Conservation (phyloP, 2,113 vertebrate species). For the Oryzias curvinotus region DNA sequence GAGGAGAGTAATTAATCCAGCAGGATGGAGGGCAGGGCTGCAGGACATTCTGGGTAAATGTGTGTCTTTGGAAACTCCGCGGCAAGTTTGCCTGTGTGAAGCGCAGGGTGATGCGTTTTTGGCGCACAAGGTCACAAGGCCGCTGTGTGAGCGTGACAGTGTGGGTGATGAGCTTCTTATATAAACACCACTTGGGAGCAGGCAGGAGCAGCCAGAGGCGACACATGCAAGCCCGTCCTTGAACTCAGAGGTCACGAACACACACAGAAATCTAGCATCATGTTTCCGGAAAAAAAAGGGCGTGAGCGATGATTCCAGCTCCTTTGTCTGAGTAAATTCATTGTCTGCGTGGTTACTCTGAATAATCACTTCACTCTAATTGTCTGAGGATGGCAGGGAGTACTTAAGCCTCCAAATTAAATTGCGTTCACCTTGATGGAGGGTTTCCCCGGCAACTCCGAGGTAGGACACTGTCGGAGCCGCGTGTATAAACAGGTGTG, state of each 20-base stretch:
- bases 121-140: slow-evolving; percentile 46
- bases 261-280: slow-evolving; percentile 24
- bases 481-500: slow-evolving; percentile 50
- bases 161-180: slow-evolving; percentile 73
- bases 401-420: slow-evolving; percentile 39
- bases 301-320: slow-evolving; percentile 38
- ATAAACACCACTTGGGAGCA: slow-evolving; percentile 78
- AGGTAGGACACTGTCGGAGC: slow-evolving; percentile 33
- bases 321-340: slow-evolving; percentile 46
- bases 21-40: slow-evolving; percentile 58
- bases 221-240: slow-evolving; percentile 72
- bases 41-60: slow-evolving; percentile 42
- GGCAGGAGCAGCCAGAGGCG: slow-evolving; percentile 74
- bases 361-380: slow-evolving; percentile 48
- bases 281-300: slow-evolving; percentile 1
- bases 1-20: slow-evolving; percentile 81
- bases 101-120: slow-evolving; percentile 29
- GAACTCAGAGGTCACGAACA: slow-evolving; percentile 65
- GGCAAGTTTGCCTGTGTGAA: no score
- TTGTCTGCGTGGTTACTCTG: slow-evolving; percentile 19
- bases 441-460: slow-evolving; percentile 13
- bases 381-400: slow-evolving; percentile 22
- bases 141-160: slow-evolving; percentile 11
- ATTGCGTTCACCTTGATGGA: slow-evolving; percentile 52
- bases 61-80: no score